Conservation (phyloP, 2,797 vertebrate genomes). For the Australoheros facetus region DNA sequence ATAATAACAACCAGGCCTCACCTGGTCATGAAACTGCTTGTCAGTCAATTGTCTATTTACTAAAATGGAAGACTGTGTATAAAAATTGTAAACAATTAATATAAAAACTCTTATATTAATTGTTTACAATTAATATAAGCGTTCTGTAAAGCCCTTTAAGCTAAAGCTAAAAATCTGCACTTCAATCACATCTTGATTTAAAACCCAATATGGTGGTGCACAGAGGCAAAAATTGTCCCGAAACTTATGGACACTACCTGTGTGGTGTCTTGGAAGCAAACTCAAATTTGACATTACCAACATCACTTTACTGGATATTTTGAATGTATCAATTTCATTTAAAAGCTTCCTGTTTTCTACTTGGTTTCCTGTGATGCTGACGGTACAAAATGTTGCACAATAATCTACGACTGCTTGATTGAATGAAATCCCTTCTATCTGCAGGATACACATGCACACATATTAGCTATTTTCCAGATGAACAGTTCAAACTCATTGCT, state of each 20-base stretch:
- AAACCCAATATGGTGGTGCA: not conserved
- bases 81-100: no score
- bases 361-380: not conserved
- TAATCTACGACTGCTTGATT: constrained; percentile 20
- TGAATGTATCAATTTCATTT: not conserved
- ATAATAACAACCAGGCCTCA: no score
- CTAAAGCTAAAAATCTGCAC: not conserved
- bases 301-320: not conserved
- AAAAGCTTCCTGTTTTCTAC: not conserved
- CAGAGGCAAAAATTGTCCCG: not conserved
- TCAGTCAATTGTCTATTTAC: no score
- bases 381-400: not conserved
- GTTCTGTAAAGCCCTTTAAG: not conserved
- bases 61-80: no score
- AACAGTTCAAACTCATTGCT: not conserved
- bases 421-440: constrained; percentile 26
- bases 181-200: not conserved
- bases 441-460: constrained; percentile 22
- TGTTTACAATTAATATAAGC: not conserved
- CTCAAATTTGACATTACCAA: not conserved
- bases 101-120: no score
- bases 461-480: not conserved
- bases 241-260: not conserved
- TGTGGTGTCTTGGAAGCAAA: not conserved
- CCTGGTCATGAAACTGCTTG: no score